Percentiles rank a stretch among this genome's conserved stretches.
Evolutionary conservation across 1,140 invertebrate genomes (phyloP).

Genomic region (Pinna nobilis): DNA sequence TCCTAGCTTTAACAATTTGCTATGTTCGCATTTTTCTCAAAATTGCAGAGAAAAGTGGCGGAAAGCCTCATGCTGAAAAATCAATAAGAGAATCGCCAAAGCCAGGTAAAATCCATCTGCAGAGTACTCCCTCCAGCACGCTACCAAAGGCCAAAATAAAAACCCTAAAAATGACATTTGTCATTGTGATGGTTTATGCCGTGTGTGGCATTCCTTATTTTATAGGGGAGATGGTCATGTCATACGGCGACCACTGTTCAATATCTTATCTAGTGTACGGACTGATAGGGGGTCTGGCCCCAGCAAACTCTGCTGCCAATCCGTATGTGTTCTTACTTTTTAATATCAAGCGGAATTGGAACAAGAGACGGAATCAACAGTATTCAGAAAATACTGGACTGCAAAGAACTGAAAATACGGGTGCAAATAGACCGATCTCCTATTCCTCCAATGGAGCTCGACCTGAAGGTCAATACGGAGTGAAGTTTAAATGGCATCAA

Average conservation of each 20-base stretch:
- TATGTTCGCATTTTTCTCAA: conserved; percentile 72
- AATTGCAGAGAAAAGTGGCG: conserved; percentile 64
- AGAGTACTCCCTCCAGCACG: conserved; percentile 67
- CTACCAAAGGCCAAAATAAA: conserved; percentile 73
- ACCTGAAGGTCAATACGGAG: too few relatives aligned
- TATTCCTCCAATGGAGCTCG: too few relatives aligned
- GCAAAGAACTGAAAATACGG: too few relatives aligned
- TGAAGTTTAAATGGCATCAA: too few relatives aligned
- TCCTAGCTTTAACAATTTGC: conserved; percentile 64
- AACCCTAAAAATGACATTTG: conserved; percentile 74
- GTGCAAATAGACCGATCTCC: too few relatives aligned
- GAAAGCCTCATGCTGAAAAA: conserved; percentile 44
- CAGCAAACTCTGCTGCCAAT: conserved; percentile 70
- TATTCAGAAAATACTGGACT: too few relatives aligned
- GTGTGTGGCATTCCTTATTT: conserved; percentile 72
- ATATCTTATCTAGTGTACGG: conserved; percentile 55
- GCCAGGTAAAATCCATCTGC: conserved; percentile 63
- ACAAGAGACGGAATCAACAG: too few relatives aligned
- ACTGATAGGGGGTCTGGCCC: conserved; percentile 65
- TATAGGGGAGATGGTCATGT: conserved; percentile 72
- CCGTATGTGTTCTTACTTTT: conserved; percentile 72
- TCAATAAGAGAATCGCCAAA: conserved; percentile 39
- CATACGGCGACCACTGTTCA: conserved; percentile 62
- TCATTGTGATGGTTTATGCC: conserved; percentile 71
- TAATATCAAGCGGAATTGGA: conserved; percentile 62